Percentiles rank a stretch among this genome's conserved stretches.
phyloP scores from a whole-genome alignment of 2,888 invertebrate species.

The Sminthurinus aureus region DNA sequence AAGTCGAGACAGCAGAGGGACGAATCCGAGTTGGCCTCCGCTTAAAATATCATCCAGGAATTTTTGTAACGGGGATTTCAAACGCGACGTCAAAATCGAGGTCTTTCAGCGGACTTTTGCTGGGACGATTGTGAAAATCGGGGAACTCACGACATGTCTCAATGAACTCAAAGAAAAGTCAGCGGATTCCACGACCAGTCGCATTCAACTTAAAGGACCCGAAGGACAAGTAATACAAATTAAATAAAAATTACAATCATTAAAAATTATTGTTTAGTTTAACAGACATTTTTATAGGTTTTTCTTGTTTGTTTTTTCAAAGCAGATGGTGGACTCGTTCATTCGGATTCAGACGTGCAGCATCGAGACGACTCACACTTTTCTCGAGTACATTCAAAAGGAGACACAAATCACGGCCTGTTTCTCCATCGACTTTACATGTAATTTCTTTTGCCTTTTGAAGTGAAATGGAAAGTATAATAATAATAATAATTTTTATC shows the following conservation, averaged over 20 bases:
- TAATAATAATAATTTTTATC: too few relatives aligned
- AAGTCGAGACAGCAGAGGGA: slow-evolving; percentile 66
- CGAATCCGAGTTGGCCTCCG: slow-evolving; percentile 63
- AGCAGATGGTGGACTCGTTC: neutral
- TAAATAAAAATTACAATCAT: neutral
- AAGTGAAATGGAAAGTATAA: too few relatives aligned
- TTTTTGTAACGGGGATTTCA: slow-evolving; percentile 67
- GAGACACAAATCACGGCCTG: slow-evolving; percentile 66
- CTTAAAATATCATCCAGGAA: slow-evolving; percentile 63
- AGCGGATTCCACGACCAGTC: neutral
- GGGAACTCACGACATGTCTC: slow-evolving; percentile 64
- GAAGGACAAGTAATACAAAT: slow-evolving; percentile 24
- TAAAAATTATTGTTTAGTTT: neutral
- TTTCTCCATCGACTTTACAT: slow-evolving; percentile 66
- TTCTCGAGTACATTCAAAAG: slow-evolving; percentile 69
- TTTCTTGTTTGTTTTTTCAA: neutral
- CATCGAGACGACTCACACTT: slow-evolving; percentile 62
- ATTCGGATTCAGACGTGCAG: slow-evolving; percentile 19
- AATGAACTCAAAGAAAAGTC: slow-evolving; percentile 61
- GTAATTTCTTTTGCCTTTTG: neutral
- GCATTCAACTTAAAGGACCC: neutral
- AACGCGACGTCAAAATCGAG: slow-evolving; percentile 66
- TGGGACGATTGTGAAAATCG: slow-evolving; percentile 64
- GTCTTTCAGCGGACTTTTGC: slow-evolving; percentile 65
- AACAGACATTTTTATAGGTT: neutral